These are phyloP conservation scores for Porites divaricata DNA, from an alignment of 92 coral and sea anemone species.

Conservation along the genomic window DNA sequence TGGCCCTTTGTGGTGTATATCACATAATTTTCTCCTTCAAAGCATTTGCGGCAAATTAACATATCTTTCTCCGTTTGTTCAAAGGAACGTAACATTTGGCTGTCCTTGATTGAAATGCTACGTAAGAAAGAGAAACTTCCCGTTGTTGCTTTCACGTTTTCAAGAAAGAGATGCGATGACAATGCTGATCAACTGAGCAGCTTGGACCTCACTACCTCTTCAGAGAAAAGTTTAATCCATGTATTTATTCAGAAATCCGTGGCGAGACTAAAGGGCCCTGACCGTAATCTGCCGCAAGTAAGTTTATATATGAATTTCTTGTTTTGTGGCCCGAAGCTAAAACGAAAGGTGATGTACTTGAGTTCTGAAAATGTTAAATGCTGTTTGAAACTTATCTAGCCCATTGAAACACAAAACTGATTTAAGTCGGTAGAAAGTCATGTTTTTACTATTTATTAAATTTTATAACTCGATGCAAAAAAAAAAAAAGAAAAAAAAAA, in stretches of 20 bases:
- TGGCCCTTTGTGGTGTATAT: too few species aligned
- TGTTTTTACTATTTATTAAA: too few species aligned
- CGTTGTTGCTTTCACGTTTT: conserved; percentile 95
- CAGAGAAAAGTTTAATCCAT: conserved; percentile 82
- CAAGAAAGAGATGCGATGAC: conserved; percentile 88
- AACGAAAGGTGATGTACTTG: too few species aligned
- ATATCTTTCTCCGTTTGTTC: background rate
- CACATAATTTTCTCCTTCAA: too few species aligned
- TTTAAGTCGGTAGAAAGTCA: too few species aligned
- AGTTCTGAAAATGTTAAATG: too few species aligned
- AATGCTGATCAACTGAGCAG: conserved; percentile 86
- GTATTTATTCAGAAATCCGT: conserved; percentile 85
- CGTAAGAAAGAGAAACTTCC: conserved; percentile 91
- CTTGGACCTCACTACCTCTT: conserved; percentile 78
- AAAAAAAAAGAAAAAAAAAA: too few species aligned
- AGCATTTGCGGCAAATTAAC: background rate
- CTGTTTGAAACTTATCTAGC: too few species aligned
- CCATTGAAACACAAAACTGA: too few species aligned
- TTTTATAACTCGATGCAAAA: too few species aligned
- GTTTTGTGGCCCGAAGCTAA: too few species aligned
- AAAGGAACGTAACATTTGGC: conserved; percentile 93
- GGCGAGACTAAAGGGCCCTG: conserved; percentile 83
- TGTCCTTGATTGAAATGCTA: conserved; percentile 82
- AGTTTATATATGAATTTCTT: background rate
- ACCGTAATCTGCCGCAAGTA: conserved; percentile 86